Conservation (phyloP, 2,797 vertebrate species). For the Enteromius treurensis region DNA sequence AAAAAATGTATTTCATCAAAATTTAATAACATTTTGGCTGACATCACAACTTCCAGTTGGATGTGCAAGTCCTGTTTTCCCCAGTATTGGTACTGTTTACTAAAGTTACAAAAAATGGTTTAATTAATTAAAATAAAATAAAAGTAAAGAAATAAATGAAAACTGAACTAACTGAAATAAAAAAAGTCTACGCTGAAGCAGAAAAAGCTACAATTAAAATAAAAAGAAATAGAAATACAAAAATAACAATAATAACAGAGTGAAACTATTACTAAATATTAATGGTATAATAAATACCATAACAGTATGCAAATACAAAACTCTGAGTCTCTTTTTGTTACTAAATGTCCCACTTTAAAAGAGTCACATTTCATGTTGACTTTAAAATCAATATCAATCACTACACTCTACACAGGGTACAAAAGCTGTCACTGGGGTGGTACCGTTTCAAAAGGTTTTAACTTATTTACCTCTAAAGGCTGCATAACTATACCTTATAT, state of each 20-base stretch:
- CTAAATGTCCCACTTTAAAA: background rate
- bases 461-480: background rate
- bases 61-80: background rate
- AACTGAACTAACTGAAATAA: background rate
- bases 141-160: background rate
- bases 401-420: background rate
- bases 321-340: background rate
- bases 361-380: background rate
- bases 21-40: background rate
- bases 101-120: background rate
- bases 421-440: background rate
- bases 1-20: background rate
- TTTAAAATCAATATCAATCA: constrained; percentile 4
- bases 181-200: background rate
- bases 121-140: background rate
- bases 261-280: background rate
- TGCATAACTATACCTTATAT: background rate
- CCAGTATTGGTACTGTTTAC: background rate
- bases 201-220: background rate
- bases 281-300: background rate
- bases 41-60: background rate
- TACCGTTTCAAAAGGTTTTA: background rate
- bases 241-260: background rate
- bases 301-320: background rate
- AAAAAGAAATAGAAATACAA: background rate